Base-by-base conservation (phyloP, 2,113 vertebrate genomes). In the Thomomys bottae region DNA sequence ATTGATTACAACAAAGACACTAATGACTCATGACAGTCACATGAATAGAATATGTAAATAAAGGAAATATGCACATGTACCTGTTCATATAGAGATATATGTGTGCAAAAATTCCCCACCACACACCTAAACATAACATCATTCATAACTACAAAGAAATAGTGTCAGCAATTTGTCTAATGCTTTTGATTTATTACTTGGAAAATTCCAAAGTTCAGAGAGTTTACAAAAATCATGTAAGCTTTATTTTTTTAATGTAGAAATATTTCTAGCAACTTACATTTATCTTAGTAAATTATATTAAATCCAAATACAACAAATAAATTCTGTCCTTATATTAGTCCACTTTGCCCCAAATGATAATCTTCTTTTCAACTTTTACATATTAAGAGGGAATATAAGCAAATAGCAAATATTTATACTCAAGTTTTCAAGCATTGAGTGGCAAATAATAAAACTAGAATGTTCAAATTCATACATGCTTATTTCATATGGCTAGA, bases 181-280 rank as follows among this genome's bases (percentile, higher is more conserved):
- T 45, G 4, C 17, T 76, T 73, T 68, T 34, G 89, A 84, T 57
- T 28, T 77, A 3, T 34, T 87, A 3, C 8, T 2, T 79, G 18
- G n/a, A 87, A 94, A 8, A 71, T 71, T 1, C 4, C 42, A 92
- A 28, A 23, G 11, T 93, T 93, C 92, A 85, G 5, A 68, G 32
- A 73, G 21, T 81, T 76, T 77, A 24, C 23, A n/a, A 80, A 92
- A 87, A 34, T 82, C 23, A 79, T 42, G 59, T 84, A 45, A 83
- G 40, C 28, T 2, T 30, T 18, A 82, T 12, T 68, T n/a, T n/a
- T n/a, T n/a, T n/a, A n/a, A n/a, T n/a, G n/a, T n/a, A n/a, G n/a
- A n/a, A n/a, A n/a, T n/a, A n/a, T n/a, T n/a, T n/a, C n/a, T n/a
- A n/a, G n/a, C n/a, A 95, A 76, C 4, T 72, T 84, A 63, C 9